Conservation (phyloP, 2,888 invertebrate genomes). For the Athalia rosae region DNA sequence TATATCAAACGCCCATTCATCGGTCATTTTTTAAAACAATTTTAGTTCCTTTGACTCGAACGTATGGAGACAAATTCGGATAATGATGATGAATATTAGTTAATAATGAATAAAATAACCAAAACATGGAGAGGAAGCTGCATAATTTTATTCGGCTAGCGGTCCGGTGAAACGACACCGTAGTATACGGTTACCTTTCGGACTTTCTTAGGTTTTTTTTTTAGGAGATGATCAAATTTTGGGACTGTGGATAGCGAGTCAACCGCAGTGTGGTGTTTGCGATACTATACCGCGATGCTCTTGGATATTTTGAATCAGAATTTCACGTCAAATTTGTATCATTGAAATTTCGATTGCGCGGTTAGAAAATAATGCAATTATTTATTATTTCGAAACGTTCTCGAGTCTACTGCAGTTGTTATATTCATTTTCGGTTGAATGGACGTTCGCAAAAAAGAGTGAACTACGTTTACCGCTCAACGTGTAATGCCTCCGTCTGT, state of each 20-base stretch:
- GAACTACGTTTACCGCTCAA: neutral
- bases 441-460: slow-evolving; percentile 20
- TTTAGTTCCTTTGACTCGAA: no score
- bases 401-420: slow-evolving; percentile 13
- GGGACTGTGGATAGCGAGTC: no score
- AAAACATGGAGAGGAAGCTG: neutral
- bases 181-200: neutral
- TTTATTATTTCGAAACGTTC: slow-evolving; percentile 22
- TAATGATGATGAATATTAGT: no score
- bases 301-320: no score
- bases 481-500: no score
- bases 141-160: neutral
- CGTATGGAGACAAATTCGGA: no score
- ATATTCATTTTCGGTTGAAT: slow-evolving; percentile 26
- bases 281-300: no score
- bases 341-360: neutral
- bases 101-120: no score
- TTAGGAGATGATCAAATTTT: neutral
- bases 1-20: no score
- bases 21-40: no score
- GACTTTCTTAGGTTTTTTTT: neutral
- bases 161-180: neutral
- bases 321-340: no score
- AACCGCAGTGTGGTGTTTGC: no score
- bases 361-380: slow-evolving; percentile 18